Conservation (phyloP, 2,797 vertebrate species). For the Micromesistius poutassou region DNA sequence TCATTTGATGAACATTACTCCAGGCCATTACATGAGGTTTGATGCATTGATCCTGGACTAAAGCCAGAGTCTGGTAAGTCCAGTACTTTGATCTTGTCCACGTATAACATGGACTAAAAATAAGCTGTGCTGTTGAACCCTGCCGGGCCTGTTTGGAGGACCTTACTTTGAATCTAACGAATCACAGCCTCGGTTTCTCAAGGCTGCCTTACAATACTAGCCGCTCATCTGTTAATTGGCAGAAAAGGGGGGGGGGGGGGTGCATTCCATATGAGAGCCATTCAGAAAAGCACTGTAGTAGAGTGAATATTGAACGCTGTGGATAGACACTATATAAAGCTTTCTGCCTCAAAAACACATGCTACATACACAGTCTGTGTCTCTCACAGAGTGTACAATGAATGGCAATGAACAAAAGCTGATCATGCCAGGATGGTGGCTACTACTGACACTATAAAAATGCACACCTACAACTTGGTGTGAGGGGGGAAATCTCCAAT, state of each 20-base stretch:
- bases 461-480: neutral
- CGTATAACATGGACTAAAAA: neutral
- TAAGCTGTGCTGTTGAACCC: neutral
- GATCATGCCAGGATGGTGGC: too few relatives aligned
- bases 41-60: neutral
- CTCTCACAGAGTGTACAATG: too few relatives aligned
- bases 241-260: too few relatives aligned
- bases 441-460: neutral
- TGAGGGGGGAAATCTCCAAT: neutral
- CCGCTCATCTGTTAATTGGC: neutral
- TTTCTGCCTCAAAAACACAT: neutral
- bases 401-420: too few relatives aligned
- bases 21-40: neutral
- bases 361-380: neutral
- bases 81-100: neutral
- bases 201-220: neutral
- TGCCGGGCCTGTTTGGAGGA: neutral
- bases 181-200: neutral
- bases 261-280: conserved; percentile 1
- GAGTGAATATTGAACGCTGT: neutral
- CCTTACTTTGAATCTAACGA: neutral
- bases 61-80: neutral
- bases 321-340: neutral
- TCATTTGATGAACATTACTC: neutral
- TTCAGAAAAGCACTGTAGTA: neutral